Percentiles rank a stretch among this genome's conserved stretches.
Evolutionary conservation across 2,113 vertebrate species (phyloP).

Genomic region (Raja brachyura): DNA sequence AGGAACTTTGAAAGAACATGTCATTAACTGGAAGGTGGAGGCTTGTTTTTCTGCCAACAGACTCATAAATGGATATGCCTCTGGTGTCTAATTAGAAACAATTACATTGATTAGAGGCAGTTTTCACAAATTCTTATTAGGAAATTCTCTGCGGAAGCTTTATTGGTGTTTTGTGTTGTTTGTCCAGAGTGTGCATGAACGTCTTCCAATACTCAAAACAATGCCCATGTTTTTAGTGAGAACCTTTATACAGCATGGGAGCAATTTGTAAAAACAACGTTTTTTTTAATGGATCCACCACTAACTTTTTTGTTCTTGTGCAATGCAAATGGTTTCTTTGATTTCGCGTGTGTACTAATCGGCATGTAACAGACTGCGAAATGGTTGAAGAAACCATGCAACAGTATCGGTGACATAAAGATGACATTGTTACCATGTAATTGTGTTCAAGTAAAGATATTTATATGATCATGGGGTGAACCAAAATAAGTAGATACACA

Average conservation of each 20-base stretch:
- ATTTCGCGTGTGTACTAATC: not conserved
- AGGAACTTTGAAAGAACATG: constrained; percentile 49
- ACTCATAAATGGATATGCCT: constrained; percentile 44
- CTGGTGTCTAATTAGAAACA: constrained; percentile 58
- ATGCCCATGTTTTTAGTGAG: not conserved
- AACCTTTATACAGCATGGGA: constrained; percentile 6
- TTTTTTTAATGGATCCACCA: not conserved
- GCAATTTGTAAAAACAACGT: constrained; percentile 34
- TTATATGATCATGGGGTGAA: not conserved
- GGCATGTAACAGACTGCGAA: not conserved
- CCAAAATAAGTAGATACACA: not conserved
- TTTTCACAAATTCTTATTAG: constrained; percentile 52
- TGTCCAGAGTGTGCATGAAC: constrained; percentile 13
- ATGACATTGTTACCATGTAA: not conserved
- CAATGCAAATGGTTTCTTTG: not conserved
- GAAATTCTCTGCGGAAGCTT: constrained; percentile 47
- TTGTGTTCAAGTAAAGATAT: not conserved
- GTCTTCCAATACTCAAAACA: constrained; percentile 6
- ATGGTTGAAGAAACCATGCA: not conserved
- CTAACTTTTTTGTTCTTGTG: constrained; percentile 19
- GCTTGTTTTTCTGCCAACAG: constrained; percentile 41
- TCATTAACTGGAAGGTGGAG: constrained; percentile 51
- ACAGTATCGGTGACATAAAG: not conserved
- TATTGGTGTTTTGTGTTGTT: constrained; percentile 46
- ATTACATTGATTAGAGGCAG: constrained; percentile 60